Base-by-base conservation (phyloP, 2,797 vertebrate genomes). In the Tapera naevia region DNA sequence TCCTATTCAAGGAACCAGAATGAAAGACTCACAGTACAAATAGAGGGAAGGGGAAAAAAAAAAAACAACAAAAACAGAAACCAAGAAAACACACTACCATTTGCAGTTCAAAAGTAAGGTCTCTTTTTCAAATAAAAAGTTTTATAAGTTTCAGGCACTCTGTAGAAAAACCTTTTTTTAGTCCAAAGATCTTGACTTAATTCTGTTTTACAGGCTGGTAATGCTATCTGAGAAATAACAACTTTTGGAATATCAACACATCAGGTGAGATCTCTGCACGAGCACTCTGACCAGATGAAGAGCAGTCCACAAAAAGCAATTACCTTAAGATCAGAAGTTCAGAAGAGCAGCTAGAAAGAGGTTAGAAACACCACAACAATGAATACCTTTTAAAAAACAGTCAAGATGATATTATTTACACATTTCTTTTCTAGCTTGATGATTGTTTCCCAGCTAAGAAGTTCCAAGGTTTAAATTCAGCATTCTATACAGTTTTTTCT, bases 291-390 rank as follows among this genome's bases (percentile, higher is more conserved):
- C 19, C 48, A 89, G 33, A 66, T 15, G 21, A 80, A 62, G 21
- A 71, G 37, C 25, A 64, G 66, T 14, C 41, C 45, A 79, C 9
- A 39, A 53, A 81, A 85, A 61, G 2, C 13, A 70, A 56, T 33
- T 64, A 56, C 32, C 11, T 88, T 81, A 81, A 88, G 86, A 71
- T 41, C n/a, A 74, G 39, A 86, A 57, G 81, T 92, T 67, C n/a
- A 71, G n/a, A 74, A 80, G 10, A 80, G 18, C 6, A 93, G 16
- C 53, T 80, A 74, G 45, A 65, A 90, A 90, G 33, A 88, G 5
- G 3, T 48, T 48, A 79, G n/a, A 66, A 94, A 35, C 22, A 86
- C 9, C 21, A 66, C 22, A 70, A 80, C 33, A 51, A 50, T 83
- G 6, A 79, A 17, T 46, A 2, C 2, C 4, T 58, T 58, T 33